Base-by-base conservation (phyloP, 2,113 vertebrate species). In the Engystomops pustulosus region DNA sequence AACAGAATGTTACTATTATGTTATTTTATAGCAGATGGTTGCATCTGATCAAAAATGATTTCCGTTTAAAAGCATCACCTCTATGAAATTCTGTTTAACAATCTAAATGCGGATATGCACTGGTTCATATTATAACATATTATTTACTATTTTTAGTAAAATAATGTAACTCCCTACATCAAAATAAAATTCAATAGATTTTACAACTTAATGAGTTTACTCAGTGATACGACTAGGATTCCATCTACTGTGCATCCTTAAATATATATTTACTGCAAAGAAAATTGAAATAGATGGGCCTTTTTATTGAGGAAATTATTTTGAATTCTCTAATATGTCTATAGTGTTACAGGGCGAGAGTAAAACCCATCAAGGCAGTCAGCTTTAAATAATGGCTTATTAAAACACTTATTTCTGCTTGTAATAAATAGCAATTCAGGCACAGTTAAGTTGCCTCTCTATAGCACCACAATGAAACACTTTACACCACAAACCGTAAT, bases 341-440 rank as follows among this genome's bases (percentile, higher is more conserved):
- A 47, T 71, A 72, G 51, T 20, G 23, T 71, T 45, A 82, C 36
- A 36, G 23, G 14, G 32, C 34, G 30, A 70, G 65, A 81, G 45
- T 47, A 34, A 81, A 81, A 71, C 10, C 67, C 45, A 81, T 81
- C 79, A 81, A 81, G 79, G 67, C 80, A 82, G 49, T 82, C 80
- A 72, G 34, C 68, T 82, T 71, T 72, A 82, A 82, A 82, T 82
- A 82, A 82, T 82, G 34, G 49, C 36, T 82, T 82, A 82, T 82
- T 82, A 82, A 58, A 71, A 82, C 80, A 82, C 51, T 81, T 81
- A 72, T 30, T 82, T 82, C 80, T 44, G 68, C 80, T 60, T 72
- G 80, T 44, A 82, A 60, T 71, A 74, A 82, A 72, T 60, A 82
- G 51, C 15, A 72, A 82, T 71, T 38, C 25, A 81, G 20, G 67